A percentile compares a stretch with the other conserved stretches of the same genome.
These are phyloP conservation scores for Pseudomugil gertrudae DNA, from an alignment of 2,797 vertebrate species.

Conservation along the genomic window DNA sequence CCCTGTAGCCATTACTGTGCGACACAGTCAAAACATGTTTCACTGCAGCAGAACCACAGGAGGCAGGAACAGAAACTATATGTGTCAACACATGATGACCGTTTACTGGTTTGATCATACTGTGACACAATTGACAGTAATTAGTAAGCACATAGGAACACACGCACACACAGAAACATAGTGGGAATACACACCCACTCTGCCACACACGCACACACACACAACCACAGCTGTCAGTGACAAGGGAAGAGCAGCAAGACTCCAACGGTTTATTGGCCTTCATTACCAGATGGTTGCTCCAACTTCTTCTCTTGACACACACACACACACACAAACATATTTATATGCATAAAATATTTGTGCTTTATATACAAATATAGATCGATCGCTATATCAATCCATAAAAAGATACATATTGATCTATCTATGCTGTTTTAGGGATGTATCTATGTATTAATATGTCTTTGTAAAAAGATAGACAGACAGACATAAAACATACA, in stretches of 20 bases:
- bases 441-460: too few relatives aligned
- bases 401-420: too few relatives aligned
- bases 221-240: constrained; percentile 76
- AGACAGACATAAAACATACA: neutral
- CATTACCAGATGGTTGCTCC: constrained; percentile 79
- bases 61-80: constrained; percentile 32
- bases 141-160: constrained; percentile 30
- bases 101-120: constrained; percentile 42
- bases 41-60: constrained; percentile 19
- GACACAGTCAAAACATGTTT: constrained; percentile 19
- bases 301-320: constrained; percentile 38
- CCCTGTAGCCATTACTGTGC: neutral
- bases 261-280: constrained; percentile 72
- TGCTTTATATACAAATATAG: too few relatives aligned
- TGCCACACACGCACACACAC: constrained; percentile 56
- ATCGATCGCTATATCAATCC: too few relatives aligned
- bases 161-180: neutral
- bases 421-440: too few relatives aligned
- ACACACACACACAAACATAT: constrained; percentile 21
- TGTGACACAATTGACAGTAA: constrained; percentile 41
- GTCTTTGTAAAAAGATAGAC: neutral
- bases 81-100: constrained; percentile 61
- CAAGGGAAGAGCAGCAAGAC: constrained; percentile 64
- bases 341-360: neutral
- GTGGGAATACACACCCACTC: constrained; percentile 25